Evolutionary conservation across 2,113 vertebrate species (phyloP).

Genomic region (Hylia prasina): DNA sequence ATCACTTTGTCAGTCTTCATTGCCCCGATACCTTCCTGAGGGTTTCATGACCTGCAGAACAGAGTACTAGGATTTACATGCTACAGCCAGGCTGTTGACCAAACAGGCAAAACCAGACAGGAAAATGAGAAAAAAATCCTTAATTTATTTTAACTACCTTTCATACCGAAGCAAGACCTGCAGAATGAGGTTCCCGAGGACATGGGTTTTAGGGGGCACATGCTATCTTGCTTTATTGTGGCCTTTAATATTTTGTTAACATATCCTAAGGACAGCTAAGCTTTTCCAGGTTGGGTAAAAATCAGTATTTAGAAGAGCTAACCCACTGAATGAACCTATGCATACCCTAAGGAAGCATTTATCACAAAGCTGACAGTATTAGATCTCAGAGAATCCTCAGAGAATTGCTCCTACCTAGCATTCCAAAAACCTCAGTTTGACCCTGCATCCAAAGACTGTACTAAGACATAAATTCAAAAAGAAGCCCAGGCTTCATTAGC

Average conservation of each 20-base stretch:
- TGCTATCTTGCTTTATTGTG: fast-evolving
- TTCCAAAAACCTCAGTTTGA: background rate
- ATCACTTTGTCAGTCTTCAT: background rate
- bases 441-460: background rate
- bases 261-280: background rate
- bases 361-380: background rate
- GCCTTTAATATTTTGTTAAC: background rate
- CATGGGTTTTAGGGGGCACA: background rate
- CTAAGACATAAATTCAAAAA: background rate
- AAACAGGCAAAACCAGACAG: background rate
- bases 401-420: background rate
- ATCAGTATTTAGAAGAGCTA: background rate
- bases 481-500: background rate
- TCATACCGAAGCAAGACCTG: background rate
- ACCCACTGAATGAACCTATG: background rate
- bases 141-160: background rate
- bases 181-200: background rate
- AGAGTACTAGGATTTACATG: background rate
- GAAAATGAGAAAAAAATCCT: background rate
- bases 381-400: background rate
- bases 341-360: background rate
- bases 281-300: background rate
- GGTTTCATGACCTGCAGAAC: background rate
- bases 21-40: background rate
- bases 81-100: background rate